Percentiles rank a stretch among this genome's conserved stretches.
These are phyloP conservation scores for Balanococcus diminutus DNA, from an alignment of 2,888 invertebrate species.

Conservation along the genomic window DNA sequence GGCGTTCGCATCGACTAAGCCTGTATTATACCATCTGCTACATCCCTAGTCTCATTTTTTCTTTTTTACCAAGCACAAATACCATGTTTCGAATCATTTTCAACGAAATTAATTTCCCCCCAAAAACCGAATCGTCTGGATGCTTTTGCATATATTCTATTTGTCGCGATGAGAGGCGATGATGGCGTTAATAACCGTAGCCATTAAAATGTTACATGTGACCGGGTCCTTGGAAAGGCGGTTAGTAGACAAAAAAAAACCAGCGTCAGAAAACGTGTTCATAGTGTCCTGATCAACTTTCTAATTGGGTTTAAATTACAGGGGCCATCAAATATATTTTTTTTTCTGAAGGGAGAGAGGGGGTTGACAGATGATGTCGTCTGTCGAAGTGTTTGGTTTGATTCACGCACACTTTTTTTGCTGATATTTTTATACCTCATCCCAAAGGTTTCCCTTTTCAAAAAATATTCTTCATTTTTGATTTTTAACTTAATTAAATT, in stretches of 20 bases:
- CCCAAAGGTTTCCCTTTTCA: too few relatives aligned
- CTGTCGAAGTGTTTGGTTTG: too few relatives aligned
- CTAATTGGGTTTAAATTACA: conserved; percentile 16
- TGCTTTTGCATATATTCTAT: background rate
- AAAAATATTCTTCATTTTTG: too few relatives aligned
- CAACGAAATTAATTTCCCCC: conserved; percentile 33
- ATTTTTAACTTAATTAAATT: too few relatives aligned
- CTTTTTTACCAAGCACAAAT: background rate
- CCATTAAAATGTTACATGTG: background rate
- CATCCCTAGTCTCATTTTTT: too few relatives aligned
- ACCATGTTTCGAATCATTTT: conserved; percentile 14
- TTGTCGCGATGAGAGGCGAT: background rate
- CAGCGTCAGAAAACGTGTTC: too few relatives aligned
- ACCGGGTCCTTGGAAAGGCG: too few relatives aligned
- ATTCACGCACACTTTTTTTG: too few relatives aligned
- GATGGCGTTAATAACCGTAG: conserved; percentile 21
- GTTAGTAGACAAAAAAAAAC: too few relatives aligned
- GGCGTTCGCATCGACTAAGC: background rate
- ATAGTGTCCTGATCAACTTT: background rate
- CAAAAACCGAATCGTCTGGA: background rate
- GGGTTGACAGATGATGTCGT: too few relatives aligned
- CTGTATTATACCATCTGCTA: background rate
- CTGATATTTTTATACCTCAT: too few relatives aligned
- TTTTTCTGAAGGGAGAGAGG: too few relatives aligned
- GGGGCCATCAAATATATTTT: background rate